phyloP scores from a whole-genome alignment of 1,140 invertebrate genomes.

The Panagrolaimus sp. region DNA sequence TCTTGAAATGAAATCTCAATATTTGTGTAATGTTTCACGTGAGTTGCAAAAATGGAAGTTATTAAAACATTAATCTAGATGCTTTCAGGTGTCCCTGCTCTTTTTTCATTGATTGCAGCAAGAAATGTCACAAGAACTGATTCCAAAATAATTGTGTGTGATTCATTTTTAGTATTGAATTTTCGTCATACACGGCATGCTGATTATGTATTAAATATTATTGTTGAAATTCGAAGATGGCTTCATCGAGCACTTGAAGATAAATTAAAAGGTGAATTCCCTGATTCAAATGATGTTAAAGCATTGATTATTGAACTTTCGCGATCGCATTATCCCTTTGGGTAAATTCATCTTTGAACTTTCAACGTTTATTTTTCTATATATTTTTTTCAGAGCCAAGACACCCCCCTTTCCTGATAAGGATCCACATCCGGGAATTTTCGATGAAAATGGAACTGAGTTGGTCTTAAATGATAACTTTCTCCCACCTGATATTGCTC shows the following conservation, averaged over 20 bases:
- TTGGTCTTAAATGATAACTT: not conserved
- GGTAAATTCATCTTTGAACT: conserved; percentile 12
- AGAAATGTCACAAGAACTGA: conserved; percentile 20
- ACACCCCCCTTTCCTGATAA: not conserved
- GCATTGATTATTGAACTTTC: conserved; percentile 35
- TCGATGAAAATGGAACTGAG: not conserved
- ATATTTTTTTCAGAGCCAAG: not conserved
- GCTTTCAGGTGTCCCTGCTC: too few species aligned
- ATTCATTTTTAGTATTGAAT: conserved; percentile 41
- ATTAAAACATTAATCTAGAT: too few species aligned
- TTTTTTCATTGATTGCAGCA: conserved; percentile 26
- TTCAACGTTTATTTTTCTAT: not conserved
- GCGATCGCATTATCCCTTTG: conserved; percentile 24
- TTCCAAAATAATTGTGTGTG: conserved; percentile 27
- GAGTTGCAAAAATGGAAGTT: too few species aligned
- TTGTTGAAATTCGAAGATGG: conserved; percentile 30
- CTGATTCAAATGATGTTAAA: conserved; percentile 22
- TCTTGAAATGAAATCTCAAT: conserved; percentile 37
- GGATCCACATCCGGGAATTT: not conserved
- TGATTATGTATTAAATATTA: conserved; percentile 26
- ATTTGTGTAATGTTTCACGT: not conserved
- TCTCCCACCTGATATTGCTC: conserved; percentile 2
- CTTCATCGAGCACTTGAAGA: conserved; percentile 25
- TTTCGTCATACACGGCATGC: conserved; percentile 30
- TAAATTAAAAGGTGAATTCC: conserved; percentile 37